Evolutionary conservation across 2,888 invertebrate species (phyloP).

Genomic region (Sepioteuthis lessoniana): DNA sequence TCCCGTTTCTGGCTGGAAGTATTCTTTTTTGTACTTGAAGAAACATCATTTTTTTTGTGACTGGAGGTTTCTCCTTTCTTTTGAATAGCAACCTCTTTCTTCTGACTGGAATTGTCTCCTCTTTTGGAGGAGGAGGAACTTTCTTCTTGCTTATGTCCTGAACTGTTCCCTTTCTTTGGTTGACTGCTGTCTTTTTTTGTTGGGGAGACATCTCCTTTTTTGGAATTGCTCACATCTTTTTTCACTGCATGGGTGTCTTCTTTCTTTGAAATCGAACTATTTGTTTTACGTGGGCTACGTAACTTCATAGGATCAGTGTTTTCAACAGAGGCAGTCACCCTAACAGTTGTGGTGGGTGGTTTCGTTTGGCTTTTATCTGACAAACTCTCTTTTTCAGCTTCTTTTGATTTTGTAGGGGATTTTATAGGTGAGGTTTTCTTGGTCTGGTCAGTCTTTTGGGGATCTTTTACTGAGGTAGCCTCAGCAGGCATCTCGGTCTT

Average conservation of each 20-base stretch:
- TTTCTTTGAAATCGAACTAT: background rate
- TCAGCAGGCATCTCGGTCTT: background rate
- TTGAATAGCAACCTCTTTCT: background rate
- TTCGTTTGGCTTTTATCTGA: background rate
- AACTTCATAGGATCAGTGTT: constrained; percentile 6
- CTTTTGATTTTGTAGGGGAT: background rate
- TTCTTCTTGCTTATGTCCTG: background rate
- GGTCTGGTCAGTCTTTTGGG: background rate
- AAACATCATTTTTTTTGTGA: too few relatives aligned
- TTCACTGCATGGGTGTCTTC: background rate
- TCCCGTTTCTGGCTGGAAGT: background rate
- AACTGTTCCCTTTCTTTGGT: too few relatives aligned
- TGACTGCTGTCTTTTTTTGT: background rate
- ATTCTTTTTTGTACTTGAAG: background rate
- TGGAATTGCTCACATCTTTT: background rate
- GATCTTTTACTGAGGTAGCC: background rate
- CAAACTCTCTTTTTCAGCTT: background rate
- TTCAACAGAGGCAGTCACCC: constrained; percentile 25
- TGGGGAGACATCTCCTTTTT: background rate
- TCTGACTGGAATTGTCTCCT: background rate
- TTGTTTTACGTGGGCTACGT: background rate
- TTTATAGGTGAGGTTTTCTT: background rate
- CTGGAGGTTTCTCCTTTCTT: background rate
- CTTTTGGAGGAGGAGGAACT: background rate
- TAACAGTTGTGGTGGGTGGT: background rate